A percentile compares a stretch with the other conserved stretches of the same genome.
These are phyloP conservation scores for Sipunculus nudus DNA, from an alignment of 2,888 invertebrate species.

Conservation along the genomic window DNA sequence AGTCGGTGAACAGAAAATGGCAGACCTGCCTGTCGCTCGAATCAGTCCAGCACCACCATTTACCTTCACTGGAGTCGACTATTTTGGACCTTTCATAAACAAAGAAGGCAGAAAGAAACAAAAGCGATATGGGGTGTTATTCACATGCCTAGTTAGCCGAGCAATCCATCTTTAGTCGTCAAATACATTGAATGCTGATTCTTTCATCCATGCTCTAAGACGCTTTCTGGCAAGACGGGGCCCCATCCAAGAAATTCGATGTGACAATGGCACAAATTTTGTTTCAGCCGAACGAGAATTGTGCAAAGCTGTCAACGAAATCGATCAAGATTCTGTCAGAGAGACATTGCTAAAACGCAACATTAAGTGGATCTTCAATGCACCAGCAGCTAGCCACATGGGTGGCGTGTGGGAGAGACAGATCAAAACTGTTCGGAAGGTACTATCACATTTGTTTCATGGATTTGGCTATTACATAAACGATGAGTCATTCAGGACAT, in stretches of 20 bases:
- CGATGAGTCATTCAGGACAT: constrained; percentile 28
- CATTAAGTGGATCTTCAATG: constrained; percentile 33
- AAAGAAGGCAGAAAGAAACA: constrained; percentile 44
- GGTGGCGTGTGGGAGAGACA: constrained; percentile 47
- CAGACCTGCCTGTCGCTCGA: constrained; percentile 51
- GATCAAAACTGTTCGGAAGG: constrained; percentile 38
- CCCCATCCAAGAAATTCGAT: not conserved
- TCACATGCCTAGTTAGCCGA: constrained; percentile 52
- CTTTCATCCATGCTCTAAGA: constrained; percentile 38
- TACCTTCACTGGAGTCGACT: constrained; percentile 52
- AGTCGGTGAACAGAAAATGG: too few relatives aligned
- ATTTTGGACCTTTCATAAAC: constrained; percentile 52
- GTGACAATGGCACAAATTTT: constrained; percentile 14
- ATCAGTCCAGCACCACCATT: constrained; percentile 44
- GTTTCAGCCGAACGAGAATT: constrained; percentile 32
- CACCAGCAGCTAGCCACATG: constrained; percentile 43
- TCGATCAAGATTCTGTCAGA: constrained; percentile 17
- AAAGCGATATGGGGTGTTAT: constrained; percentile 53
- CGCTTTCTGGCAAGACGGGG: constrained; percentile 35
- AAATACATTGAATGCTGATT: constrained; percentile 30
- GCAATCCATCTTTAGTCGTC: constrained; percentile 50
- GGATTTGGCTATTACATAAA: constrained; percentile 17
- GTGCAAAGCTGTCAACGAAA: constrained; percentile 13
- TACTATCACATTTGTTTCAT: constrained; percentile 27
- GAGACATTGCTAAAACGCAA: constrained; percentile 17